These are phyloP conservation scores for Triplophysa bombifrons DNA, from an alignment of 2,797 vertebrate genomes.

Conservation along the genomic window DNA sequence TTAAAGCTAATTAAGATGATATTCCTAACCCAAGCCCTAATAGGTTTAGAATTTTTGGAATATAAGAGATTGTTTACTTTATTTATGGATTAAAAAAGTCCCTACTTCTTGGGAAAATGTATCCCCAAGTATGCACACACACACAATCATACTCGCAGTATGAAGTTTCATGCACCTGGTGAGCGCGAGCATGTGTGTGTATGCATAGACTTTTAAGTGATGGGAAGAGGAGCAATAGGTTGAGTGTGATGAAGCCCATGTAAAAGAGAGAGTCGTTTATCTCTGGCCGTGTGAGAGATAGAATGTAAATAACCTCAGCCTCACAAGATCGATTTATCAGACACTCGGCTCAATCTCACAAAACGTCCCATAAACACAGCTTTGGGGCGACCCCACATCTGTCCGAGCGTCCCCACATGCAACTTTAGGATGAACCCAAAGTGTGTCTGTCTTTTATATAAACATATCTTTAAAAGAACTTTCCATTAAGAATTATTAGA, in stretches of 20 bases:
- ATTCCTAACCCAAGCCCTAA: not conserved
- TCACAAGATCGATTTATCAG: slow-evolving; percentile 56
- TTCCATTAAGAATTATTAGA: slow-evolving; percentile 18
- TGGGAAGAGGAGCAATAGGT: slow-evolving; percentile 52
- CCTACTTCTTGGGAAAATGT: not conserved
- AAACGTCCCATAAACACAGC: slow-evolving; percentile 59
- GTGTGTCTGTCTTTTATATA: slow-evolving; percentile 25
- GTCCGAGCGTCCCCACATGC: slow-evolving; percentile 46
- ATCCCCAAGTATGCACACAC: not conserved
- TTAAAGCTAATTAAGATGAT: not conserved
- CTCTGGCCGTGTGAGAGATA: slow-evolving; percentile 48
- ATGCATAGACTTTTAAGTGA: slow-evolving; percentile 44
- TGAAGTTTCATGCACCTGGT: slow-evolving; percentile 55
- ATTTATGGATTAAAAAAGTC: not conserved
- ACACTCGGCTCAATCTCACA: slow-evolving; percentile 54
- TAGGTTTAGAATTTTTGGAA: not conserved
- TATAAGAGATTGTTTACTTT: not conserved
- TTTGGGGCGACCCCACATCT: slow-evolving; percentile 59
- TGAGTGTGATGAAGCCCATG: slow-evolving; percentile 46
- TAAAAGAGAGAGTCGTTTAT: slow-evolving; percentile 54
- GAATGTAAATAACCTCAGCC: slow-evolving; percentile 60
- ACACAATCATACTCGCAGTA: slow-evolving; percentile 11
- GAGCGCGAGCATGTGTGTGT: slow-evolving; percentile 18
- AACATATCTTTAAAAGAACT: slow-evolving; percentile 36
- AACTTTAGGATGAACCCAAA: slow-evolving; percentile 57